Base-by-base conservation (phyloP, 1,140 invertebrate species). In the Zaprionus nigranus region DNA sequence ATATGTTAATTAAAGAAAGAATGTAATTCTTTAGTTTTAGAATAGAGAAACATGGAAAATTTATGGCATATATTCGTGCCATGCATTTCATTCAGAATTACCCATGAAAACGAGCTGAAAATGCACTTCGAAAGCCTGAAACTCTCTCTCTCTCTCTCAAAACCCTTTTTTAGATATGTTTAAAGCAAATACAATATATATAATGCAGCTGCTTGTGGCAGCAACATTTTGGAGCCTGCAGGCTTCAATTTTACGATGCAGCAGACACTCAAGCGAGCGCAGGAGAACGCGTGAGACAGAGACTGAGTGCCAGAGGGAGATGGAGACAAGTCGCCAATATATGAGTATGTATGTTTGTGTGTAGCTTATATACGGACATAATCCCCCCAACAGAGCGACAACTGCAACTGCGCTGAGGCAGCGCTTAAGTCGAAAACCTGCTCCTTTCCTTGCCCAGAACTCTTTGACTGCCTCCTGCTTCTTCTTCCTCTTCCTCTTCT, bases 371-470 rank as follows among this genome's bases (percentile, higher is more conserved):
- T 70, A 54, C 60, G 26, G 22, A 60, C 43, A 71, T 76, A 83
- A 73, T 77, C 72, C 81, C 73, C 72, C 53, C 63, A 80, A 80
- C 38, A 60, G 69, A 60, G 69, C 71, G 57, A 69, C 67, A 83
- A 72, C 63, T 43, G 63, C 53, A n/a, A 51, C 63, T 43, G 49
- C 74, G 66, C 22, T 36, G 56, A 59, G 57, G 58, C 62, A 24
- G 34, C 54, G n/a, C 66, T 59, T 53, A 70, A 79, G 6, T 62
- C 54, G 53, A 74, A 82, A 85, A 85, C 82, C 82, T 85, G 82
- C 70, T 84, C 73, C 81, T 83, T 83, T 73, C 64, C 81, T 83
- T 73, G 59, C 43, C 9, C 51, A 76, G 77, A 83, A 77, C 66
- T 65, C 24, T 20, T 56, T 61, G 68, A 51, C 80, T 49, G 34